phyloP scores from a whole-genome alignment of 2,797 vertebrate genomes.

The Poecilia picta region DNA sequence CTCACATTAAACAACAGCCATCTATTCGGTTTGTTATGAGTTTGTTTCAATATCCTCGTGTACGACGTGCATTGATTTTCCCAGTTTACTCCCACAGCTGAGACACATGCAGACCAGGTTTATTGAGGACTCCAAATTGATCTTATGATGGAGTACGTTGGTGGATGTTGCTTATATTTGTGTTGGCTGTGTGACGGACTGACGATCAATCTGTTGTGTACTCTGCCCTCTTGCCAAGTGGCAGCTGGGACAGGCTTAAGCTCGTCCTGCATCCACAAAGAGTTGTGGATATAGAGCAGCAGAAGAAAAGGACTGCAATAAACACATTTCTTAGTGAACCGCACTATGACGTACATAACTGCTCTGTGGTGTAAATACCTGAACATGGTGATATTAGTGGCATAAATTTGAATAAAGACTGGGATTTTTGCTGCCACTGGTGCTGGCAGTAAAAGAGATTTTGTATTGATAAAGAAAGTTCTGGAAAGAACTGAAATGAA shows the following conservation, averaged over 20 bases:
- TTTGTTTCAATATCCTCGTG: background rate
- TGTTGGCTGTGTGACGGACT: background rate
- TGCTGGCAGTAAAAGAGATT: background rate
- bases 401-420: background rate
- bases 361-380: too few species aligned
- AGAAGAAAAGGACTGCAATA: background rate
- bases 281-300: background rate
- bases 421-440: background rate
- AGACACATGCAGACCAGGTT: background rate
- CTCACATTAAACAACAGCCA: background rate
- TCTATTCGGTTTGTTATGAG: background rate
- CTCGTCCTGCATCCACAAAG: background rate
- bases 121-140: background rate
- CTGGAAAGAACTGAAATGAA: background rate
- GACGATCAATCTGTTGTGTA: background rate
- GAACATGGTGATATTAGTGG: background rate
- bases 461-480: background rate
- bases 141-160: background rate
- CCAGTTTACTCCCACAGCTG: background rate
- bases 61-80: background rate
- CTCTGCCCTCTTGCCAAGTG: background rate
- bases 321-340: background rate
- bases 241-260: background rate
- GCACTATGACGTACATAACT: slow-evolving; percentile 1
- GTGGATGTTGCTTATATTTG: background rate